Conservation (phyloP, 2,113 vertebrate genomes). For the Pungitius pungitius region DNA sequence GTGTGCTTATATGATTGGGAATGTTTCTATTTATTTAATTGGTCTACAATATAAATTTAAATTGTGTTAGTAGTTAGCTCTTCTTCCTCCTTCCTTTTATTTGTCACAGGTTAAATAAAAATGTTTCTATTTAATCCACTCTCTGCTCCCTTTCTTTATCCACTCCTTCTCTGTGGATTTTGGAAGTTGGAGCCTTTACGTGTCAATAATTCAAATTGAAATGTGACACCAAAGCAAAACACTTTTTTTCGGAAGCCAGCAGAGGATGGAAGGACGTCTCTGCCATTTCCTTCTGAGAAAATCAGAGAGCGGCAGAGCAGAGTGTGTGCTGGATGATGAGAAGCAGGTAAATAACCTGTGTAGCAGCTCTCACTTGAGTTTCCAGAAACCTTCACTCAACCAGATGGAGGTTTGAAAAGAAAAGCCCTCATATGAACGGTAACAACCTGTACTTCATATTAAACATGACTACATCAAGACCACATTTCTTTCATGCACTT, state of each 20-base stretch:
- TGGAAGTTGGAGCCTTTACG: not conserved
- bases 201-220: not conserved
- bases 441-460: not conserved
- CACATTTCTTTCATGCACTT: not conserved
- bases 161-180: not conserved
- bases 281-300: constrained; percentile 33
- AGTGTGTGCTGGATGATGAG: not conserved
- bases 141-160: not conserved
- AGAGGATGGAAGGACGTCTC: constrained; percentile 22
- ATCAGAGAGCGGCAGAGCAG: not conserved
- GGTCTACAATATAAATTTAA: no score
- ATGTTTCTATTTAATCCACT: not conserved
- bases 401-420: not conserved
- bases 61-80: not conserved
- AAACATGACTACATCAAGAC: not conserved
- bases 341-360: not conserved
- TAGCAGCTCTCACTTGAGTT: not conserved
- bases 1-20: no score
- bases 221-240: not conserved
- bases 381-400: constrained; percentile 8
- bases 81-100: not conserved
- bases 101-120: not conserved
- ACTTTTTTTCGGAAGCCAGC: not conserved
- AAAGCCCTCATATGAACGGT: not conserved
- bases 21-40: no score